phyloP scores from a whole-genome alignment of 1,140 invertebrate genomes.

The Pseudomyrmex flavicornis region DNA sequence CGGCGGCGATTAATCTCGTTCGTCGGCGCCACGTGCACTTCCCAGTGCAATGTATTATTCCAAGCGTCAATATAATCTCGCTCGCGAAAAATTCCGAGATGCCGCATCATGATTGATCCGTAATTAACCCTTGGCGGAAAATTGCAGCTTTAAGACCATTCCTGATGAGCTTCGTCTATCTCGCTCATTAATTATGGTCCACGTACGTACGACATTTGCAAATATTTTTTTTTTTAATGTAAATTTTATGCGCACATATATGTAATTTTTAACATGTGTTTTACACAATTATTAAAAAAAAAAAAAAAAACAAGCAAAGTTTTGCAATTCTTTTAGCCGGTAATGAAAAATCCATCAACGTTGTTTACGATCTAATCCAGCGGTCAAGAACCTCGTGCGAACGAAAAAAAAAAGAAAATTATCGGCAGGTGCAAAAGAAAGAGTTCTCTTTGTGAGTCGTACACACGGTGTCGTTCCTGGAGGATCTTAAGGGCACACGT shows the following conservation, averaged over 20 bases:
- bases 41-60: conserved; percentile 45
- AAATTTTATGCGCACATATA: too few species aligned
- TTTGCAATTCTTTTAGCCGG: background rate
- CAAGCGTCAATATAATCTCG: conserved; percentile 40
- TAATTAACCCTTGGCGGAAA: conserved; percentile 31
- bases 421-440: background rate
- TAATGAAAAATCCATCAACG: background rate
- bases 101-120: conserved; percentile 40
- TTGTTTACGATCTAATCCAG: background rate
- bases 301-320: too few species aligned
- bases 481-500: conserved; percentile 16
- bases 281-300: too few species aligned
- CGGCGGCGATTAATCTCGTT: conserved; percentile 75
- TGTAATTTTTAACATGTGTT: too few species aligned
- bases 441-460: background rate
- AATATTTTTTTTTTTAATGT: too few species aligned
- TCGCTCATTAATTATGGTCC: conserved; percentile 1
- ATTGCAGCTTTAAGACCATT: background rate
- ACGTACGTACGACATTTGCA: background rate
- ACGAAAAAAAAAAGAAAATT: background rate
- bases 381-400: conserved; percentile 14
- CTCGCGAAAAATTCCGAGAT: conserved; percentile 13
- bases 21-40: conserved; percentile 73
- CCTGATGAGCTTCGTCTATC: background rate
- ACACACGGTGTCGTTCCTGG: background rate